These are phyloP conservation scores for Dryomyza anilis DNA, from an alignment of 2,888 invertebrate genomes.

Conservation along the genomic window DNA sequence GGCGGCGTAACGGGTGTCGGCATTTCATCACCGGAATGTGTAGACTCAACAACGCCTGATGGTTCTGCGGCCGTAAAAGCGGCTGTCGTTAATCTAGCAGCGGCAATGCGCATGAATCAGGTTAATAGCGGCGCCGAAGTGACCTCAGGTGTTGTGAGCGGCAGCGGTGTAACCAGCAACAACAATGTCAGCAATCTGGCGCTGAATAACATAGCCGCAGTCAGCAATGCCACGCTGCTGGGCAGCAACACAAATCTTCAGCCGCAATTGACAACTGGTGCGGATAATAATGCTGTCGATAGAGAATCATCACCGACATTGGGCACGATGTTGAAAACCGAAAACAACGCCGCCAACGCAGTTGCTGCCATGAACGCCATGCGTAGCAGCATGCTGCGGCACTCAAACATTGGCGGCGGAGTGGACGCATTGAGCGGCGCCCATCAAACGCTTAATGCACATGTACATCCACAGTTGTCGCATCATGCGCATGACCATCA, in stretches of 20 bases:
- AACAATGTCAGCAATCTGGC: slow-evolving; percentile 21
- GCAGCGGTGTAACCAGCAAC: slow-evolving; percentile 19
- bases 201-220: slow-evolving; percentile 5
- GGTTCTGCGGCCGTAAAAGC: slow-evolving; percentile 70
- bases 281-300: neutral
- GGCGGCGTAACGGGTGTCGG: slow-evolving; percentile 63
- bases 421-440: slow-evolving; percentile 56
- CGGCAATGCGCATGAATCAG: slow-evolving; percentile 72
- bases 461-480: slow-evolving; percentile 40
- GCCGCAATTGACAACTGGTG: neutral
- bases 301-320: slow-evolving; percentile 12
- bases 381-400: slow-evolving; percentile 64
- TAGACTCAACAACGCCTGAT: slow-evolving; percentile 62
- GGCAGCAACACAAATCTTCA: neutral
- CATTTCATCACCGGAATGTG: slow-evolving; percentile 56
- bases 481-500: slow-evolving; percentile 24
- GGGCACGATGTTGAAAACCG: slow-evolving; percentile 5
- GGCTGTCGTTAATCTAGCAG: slow-evolving; percentile 76
- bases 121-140: slow-evolving; percentile 33
- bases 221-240: slow-evolving; percentile 29
- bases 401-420: slow-evolving; percentile 58
- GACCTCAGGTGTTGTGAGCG: slow-evolving; percentile 10
- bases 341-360: slow-evolving; percentile 53
- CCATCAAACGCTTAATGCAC: slow-evolving; percentile 39
- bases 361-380: slow-evolving; percentile 68